A percentile compares a stretch with the other conserved stretches of the same genome.
Conservation (phyloP, 2,113 vertebrate species). For the Xerus inauris region DNA sequence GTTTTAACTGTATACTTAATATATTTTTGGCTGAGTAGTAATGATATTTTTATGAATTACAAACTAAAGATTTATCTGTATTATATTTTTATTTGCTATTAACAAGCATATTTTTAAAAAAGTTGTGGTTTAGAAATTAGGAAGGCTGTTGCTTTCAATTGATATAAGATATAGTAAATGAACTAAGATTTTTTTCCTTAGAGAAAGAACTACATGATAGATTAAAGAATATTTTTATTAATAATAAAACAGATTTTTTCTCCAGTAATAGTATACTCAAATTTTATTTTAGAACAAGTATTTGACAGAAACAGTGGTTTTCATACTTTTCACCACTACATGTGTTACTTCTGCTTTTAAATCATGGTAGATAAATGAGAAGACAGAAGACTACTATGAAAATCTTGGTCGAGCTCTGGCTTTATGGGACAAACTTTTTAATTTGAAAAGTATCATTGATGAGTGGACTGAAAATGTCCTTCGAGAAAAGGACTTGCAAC, state of each 20-base stretch:
- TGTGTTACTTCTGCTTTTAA: conserved; percentile 32
- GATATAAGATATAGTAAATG: not conserved
- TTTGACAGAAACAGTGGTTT: not conserved
- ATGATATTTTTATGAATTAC: not conserved
- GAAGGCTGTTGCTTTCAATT: not conserved
- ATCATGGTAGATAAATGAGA: conserved; percentile 93
- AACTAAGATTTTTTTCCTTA: not conserved
- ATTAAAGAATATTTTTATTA: conserved; percentile 37
- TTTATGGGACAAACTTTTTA: conserved; percentile 95
- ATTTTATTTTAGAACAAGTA: conserved; percentile 42
- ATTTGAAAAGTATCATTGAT: conserved; percentile 88
- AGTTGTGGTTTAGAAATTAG: not conserved
- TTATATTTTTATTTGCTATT: not conserved
- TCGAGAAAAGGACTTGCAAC: conserved; percentile 83
- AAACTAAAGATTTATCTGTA: conserved; percentile 13
- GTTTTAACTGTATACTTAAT: not conserved
- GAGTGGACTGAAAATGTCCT: conserved; percentile 88
- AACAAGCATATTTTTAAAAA: conserved; percentile 7
- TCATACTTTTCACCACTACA: not conserved
- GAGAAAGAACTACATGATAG: not conserved
- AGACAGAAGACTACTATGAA: conserved; percentile 92
- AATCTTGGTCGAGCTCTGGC: conserved; percentile 92
- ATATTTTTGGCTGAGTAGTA: not conserved
- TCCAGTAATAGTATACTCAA: not conserved
- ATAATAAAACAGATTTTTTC: conserved; percentile 30